phyloP scores from a whole-genome alignment of 1,140 invertebrate species.

The Drosophila navojoa region DNA sequence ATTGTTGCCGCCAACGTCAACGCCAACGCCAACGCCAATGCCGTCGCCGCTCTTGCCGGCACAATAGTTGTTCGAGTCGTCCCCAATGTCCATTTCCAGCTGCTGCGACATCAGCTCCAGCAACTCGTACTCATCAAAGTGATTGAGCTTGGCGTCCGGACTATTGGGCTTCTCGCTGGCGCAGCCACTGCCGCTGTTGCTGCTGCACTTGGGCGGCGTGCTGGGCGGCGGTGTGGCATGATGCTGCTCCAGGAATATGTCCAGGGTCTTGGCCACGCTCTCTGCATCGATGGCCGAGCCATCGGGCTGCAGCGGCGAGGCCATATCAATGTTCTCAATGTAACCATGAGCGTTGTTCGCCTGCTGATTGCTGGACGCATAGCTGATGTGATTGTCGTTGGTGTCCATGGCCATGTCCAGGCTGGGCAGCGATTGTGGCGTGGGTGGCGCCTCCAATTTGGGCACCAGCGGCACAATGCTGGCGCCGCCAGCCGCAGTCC shows the following conservation, averaged over 20 bases:
- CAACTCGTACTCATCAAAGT: slow-evolving; percentile 81
- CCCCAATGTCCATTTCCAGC: slow-evolving; percentile 83
- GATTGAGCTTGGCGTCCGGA: slow-evolving; percentile 74
- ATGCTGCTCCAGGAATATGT: slow-evolving; percentile 80
- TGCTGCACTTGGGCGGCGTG: slow-evolving; percentile 53
- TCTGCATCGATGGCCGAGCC: slow-evolving; percentile 58
- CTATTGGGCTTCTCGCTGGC: slow-evolving; percentile 50
- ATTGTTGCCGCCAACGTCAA: too few relatives aligned
- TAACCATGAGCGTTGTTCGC: slow-evolving; percentile 37
- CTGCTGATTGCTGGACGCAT: slow-evolving; percentile 18
- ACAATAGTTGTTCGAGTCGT: slow-evolving; percentile 66
- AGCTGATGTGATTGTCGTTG: slow-evolving; percentile 42
- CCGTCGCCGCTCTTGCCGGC: slow-evolving; percentile 22
- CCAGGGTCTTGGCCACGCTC: slow-evolving; percentile 75
- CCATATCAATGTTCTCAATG: slow-evolving; percentile 80
- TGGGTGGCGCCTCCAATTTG: slow-evolving; percentile 60
- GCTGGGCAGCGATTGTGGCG: slow-evolving; percentile 45
- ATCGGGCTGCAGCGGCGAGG: slow-evolving; percentile 69
- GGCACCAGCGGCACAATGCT: slow-evolving; percentile 66
- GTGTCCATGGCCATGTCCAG: slow-evolving; percentile 69
- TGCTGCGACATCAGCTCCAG: slow-evolving; percentile 83
- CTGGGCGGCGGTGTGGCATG: slow-evolving; percentile 69
- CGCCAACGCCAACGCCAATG: slow-evolving; percentile 14
- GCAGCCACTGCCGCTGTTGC: slow-evolving; percentile 37
- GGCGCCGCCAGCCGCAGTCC: slow-evolving; percentile 61